Percentiles rank a stretch among this genome's conserved stretches.
Evolutionary conservation across 2,888 invertebrate genomes (phyloP).

Genomic region (Polia nebulosa): DNA sequence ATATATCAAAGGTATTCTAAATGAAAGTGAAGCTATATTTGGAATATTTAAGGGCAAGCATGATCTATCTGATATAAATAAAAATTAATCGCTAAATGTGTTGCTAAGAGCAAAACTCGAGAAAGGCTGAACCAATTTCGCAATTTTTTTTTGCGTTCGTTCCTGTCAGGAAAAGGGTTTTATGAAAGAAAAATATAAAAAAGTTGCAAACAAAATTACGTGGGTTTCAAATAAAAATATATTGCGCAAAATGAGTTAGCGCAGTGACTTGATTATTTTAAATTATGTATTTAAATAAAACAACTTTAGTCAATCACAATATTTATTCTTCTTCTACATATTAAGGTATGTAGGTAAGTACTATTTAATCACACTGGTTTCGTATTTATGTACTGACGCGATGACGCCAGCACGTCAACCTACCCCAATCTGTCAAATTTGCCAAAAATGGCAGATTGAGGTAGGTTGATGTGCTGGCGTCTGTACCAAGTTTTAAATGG

Average conservation of each 20-base stretch:
- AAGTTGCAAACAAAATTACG: background rate
- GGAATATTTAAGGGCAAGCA: constrained; percentile 6
- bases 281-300: constrained; percentile 2
- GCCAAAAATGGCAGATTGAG: background rate
- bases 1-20: no score
- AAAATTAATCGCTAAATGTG: background rate
- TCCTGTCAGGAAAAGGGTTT: no score
- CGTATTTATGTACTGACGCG: constrained; percentile 1
- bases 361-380: background rate
- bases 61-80: constrained; percentile 1
- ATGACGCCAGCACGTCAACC: no score
- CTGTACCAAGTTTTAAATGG: no score
- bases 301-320: constrained; percentile 10
- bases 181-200: no score
- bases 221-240: constrained; percentile 6
- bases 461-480: background rate
- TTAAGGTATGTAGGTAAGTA: constrained; percentile 5
- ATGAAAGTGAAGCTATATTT: constrained; percentile 1
- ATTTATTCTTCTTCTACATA: constrained; percentile 6
- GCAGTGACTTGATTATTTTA: constrained; percentile 1
- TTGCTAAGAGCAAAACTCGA: no score
- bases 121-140: no score
- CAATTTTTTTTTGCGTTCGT: no score
- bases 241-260: background rate
- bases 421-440: no score